phyloP scores from a whole-genome alignment of 2,888 invertebrate species.

The Agonum fuliginosum region DNA sequence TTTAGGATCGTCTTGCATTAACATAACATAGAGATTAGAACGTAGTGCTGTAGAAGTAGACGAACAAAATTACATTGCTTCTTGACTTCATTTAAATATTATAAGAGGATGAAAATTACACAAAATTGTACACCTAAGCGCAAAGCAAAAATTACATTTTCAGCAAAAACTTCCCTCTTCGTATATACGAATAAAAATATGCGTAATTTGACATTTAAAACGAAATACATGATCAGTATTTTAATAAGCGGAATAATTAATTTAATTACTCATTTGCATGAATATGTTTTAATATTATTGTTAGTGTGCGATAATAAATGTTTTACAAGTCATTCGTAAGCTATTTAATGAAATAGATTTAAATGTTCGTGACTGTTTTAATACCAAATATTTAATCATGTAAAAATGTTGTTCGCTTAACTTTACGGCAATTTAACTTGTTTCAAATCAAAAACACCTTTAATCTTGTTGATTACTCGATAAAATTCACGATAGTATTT shows the following conservation, averaged over 20 bases:
- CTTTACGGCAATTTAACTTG: conserved; percentile 22
- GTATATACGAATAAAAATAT: not conserved
- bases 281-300: not conserved
- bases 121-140: conserved; percentile 19
- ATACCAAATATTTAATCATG: conserved; percentile 19
- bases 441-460: conserved; percentile 35
- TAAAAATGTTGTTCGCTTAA: conserved; percentile 25
- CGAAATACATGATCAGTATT: conserved; percentile 1
- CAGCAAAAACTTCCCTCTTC: conserved; percentile 17
- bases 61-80: conserved; percentile 14
- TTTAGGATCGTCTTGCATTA: too few species aligned
- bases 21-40: too few species aligned
- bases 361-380: not conserved
- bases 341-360: not conserved
- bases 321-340: not conserved
- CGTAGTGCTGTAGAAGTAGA: not conserved
- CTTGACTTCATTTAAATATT: conserved; percentile 31
- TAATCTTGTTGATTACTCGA: conserved; percentile 26
- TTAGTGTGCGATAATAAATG: too few species aligned
- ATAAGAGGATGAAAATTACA: conserved; percentile 33
- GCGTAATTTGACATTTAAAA: conserved; percentile 15
- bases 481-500: conserved; percentile 25
- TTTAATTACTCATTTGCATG: not conserved
- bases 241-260: conserved; percentile 8
- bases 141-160: conserved; percentile 27